Evolutionary conservation across 2,113 vertebrate genomes (phyloP), one percentile per base, ranked within the genome.

Genomic region (Gallinago paraguaiae): DNA sequence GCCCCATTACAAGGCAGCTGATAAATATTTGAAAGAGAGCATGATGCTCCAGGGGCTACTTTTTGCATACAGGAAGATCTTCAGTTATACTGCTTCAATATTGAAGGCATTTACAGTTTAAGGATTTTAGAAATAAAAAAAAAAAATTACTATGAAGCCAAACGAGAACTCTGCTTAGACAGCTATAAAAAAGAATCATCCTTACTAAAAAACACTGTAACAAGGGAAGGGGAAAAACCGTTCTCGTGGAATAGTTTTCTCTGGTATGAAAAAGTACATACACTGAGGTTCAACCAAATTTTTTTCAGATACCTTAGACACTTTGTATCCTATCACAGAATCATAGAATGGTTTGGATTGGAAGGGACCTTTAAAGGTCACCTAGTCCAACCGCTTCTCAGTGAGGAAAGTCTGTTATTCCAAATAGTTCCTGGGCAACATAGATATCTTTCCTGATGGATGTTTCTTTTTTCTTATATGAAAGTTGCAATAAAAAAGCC

Each of bases 381-480:
- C 18, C 18, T 35, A 50, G 18, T 45, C 31, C 57, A 68, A 7
- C 0, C 4, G 1, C 2, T 1, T 43, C 31, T 61, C 56, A 35
- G 37, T 37, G 15, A 85, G 87, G 39, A 89, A 60, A 9, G 15
- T 2, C 9, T 60, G 11, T 39, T 84, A 78, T 64, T 92, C 48
- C 72, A 61, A 15, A 53, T 13, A 79, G 33, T 11, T 87, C 45
- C 53, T 37, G 45, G 8, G 17, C 22, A 80, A 80, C 18, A 28
- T 0, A 48, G 33, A 3, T 90, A 51, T 37, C 17, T n/a, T 90
- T 77, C 46, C 45, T 80, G 27, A 80, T 31, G 6, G 18, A 39
- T 41, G 17, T 10, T 79, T 81, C 20, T 33, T 24, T 64, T 39
- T 54, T 63, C 22, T 25, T 24, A 31, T 45, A 43, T 23, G 50